Evolutionary conservation across 2,888 invertebrate species (phyloP), one percentile per base, ranked within the genome.

Genomic region (Athetis lepigone): DNA sequence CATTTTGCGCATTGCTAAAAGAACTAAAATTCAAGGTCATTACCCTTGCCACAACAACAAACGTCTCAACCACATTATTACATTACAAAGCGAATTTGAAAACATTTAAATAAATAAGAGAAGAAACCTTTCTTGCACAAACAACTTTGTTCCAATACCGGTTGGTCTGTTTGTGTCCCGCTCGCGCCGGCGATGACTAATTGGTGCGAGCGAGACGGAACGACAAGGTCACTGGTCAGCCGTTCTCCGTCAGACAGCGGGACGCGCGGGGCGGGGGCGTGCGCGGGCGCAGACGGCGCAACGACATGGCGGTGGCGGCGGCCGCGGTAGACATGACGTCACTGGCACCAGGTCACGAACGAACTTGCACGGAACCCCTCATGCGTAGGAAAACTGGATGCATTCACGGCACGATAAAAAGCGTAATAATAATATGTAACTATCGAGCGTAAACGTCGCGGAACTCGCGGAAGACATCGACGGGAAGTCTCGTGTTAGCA

Each of bases 151-250:
- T 88, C 80, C 83, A 85, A 87, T 88, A 89, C 90, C 88, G 89
- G 90, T 90, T 86, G 71, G 76, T 59, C 72, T 81, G 77, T 81
- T 70, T 71, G 73, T 70, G 70, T 88, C 89, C 82, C 88, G 68
- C 76, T 90, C 85, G 73, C 81, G 63, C 88, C 63, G 70, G 62
- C 18, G 72, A 73, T 70, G 73, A 77, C 80, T 82, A 63, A 80
- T 77, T 77, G 57, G 90, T 74, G 86, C 66, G 87, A 93, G 86
- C 62, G 90, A 78, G 91, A 92, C 70, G 74, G 86, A 82, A 82
- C 86, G 87, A 93, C 94, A 94, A 94, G 94, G 94, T 94, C 94
- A 93, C 92, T 89, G 92, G 92, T 92, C 92, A 93, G 90, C 91
- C 93, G 90, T 85, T 90, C 90, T 90, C 91, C 88, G 91, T 88